phyloP scores from a whole-genome alignment of 2,797 vertebrate genomes.

The Lepilemur septentrionalis region DNA sequence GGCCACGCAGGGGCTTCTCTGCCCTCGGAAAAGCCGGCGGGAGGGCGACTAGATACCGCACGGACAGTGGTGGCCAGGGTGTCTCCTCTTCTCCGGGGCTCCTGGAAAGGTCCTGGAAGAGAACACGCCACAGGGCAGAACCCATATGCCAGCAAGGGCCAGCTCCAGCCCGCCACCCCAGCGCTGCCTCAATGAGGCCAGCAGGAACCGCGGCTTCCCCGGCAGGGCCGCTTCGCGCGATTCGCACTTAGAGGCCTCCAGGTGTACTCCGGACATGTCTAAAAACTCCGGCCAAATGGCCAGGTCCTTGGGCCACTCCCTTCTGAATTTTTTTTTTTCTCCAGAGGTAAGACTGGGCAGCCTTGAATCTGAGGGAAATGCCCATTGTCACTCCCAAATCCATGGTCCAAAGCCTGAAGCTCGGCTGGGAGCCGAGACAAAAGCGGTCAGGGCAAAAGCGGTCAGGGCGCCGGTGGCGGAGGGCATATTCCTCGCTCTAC shows the following conservation, averaged over 20 bases:
- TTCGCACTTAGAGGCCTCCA: background rate
- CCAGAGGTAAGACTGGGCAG: slow-evolving; percentile 59
- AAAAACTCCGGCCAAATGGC: background rate
- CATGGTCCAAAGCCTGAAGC: slow-evolving; percentile 76
- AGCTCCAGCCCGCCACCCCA: background rate
- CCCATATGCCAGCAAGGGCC: background rate
- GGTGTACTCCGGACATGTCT: background rate
- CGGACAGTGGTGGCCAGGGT: background rate
- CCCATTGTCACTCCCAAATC: slow-evolving; percentile 79
- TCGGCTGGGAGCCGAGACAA: slow-evolving; percentile 66
- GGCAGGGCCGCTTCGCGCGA: background rate
- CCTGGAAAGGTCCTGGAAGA: slow-evolving; percentile 64
- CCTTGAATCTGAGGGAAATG: slow-evolving; percentile 82
- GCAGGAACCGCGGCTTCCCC: background rate
- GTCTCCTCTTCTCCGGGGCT: slow-evolving; percentile 14
- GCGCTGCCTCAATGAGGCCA: background rate
- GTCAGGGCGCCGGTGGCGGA: background rate
- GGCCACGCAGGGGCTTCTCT: background rate
- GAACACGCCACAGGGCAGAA: slow-evolving; percentile 53
- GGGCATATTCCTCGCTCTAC: background rate
- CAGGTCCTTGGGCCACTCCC: background rate
- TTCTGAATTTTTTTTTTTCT: background rate
- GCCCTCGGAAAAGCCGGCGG: slow-evolving; percentile 19
- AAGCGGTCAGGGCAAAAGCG: slow-evolving; percentile 67
- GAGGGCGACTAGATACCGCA: background rate